These are phyloP conservation scores for Eupsittula cactorum DNA, from an alignment of 2,113 vertebrate species.

Conservation along the genomic window DNA sequence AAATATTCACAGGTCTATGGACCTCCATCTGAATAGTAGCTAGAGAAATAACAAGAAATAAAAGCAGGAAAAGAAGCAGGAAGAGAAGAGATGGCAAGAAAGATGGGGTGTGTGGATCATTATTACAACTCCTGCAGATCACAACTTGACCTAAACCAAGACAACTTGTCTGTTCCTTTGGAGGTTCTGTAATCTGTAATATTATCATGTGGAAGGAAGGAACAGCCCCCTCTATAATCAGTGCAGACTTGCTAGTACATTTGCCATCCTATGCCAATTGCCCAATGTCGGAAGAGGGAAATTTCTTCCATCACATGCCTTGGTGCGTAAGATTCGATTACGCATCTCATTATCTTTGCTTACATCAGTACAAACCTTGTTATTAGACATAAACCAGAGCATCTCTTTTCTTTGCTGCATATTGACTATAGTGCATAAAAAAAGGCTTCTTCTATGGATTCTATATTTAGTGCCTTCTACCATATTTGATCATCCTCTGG, in stretches of 20 bases:
- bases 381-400: slow-evolving; percentile 13
- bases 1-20: neutral
- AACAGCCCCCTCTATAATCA: neutral
- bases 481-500: neutral
- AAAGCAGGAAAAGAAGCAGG: neutral
- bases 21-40: neutral
- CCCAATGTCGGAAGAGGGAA: neutral
- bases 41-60: neutral
- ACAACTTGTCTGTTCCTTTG: neutral
- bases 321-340: neutral
- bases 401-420: neutral
- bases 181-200: neutral
- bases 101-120: neutral
- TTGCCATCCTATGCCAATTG: neutral
- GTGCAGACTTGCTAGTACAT: neutral
- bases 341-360: neutral
- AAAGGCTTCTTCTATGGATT: neutral
- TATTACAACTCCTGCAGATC: neutral
- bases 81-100: neutral
- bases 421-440: neutral
- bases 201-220: neutral
- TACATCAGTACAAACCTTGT: neutral
- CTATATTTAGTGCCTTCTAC: neutral
- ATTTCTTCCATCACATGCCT: neutral
- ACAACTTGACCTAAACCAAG: neutral